These are phyloP conservation scores for Thymallus thymallus DNA, from an alignment of 2,113 vertebrate species.

Conservation along the genomic window DNA sequence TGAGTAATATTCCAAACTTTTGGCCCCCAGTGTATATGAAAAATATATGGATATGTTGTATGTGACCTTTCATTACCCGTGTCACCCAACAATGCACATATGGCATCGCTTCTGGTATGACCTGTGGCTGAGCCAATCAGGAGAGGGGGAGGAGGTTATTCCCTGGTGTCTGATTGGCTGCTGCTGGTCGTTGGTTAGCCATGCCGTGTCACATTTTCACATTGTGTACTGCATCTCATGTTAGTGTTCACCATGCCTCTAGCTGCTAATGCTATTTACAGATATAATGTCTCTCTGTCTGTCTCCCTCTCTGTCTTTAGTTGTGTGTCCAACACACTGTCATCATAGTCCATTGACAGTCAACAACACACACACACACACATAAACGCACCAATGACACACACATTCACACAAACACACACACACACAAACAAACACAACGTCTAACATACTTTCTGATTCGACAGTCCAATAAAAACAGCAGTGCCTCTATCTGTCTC, in stretches of 20 bases:
- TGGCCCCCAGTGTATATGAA: too few species aligned
- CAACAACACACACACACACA: not conserved
- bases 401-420: not conserved
- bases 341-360: not conserved
- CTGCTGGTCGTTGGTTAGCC: not conserved
- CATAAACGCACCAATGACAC: not conserved
- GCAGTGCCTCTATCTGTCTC: not conserved
- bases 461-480: conserved; percentile 24
- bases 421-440: not conserved
- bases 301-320: not conserved
- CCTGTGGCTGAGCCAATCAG: not conserved
- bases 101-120: not conserved
- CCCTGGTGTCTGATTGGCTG: conserved; percentile 18
- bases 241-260: conserved; percentile 4
- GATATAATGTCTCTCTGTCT: not conserved
- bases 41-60: too few species aligned
- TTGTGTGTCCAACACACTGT: not conserved
- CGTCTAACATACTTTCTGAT: not conserved
- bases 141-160: conserved; percentile 2
- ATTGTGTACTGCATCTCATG: not conserved
- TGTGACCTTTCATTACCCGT: too few species aligned
- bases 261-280: conserved; percentile 24
- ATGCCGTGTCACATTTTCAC: conserved; percentile 15
- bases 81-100: too few species aligned
- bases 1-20: too few species aligned